These are phyloP conservation scores for Calyptommatus sinebrachiatus DNA, from an alignment of 2,113 vertebrate species.

Conservation along the genomic window DNA sequence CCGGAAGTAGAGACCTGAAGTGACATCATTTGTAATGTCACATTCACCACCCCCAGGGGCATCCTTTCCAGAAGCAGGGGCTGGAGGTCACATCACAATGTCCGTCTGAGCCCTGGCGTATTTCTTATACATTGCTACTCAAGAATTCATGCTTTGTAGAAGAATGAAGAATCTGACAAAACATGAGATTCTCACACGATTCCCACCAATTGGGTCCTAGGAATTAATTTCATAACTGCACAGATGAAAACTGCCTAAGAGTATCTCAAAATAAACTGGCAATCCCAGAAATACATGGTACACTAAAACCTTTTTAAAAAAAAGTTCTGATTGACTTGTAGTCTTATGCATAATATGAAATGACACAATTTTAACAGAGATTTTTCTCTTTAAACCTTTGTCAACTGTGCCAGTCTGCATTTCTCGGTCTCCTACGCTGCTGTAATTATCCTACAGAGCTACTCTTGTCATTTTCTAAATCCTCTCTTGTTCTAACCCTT, in stretches of 20 bases:
- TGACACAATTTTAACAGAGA: neutral
- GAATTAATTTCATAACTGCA: too few species aligned
- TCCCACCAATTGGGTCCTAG: neutral
- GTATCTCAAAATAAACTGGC: neutral
- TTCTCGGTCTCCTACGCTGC: neutral
- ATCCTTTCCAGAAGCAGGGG: too few species aligned
- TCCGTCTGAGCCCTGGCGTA: too few species aligned
- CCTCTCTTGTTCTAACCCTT: conserved; percentile 1
- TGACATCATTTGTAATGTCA: too few species aligned
- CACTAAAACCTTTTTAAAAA: neutral
- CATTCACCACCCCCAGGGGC: too few species aligned
- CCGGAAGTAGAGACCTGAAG: too few species aligned
- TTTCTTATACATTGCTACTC: too few species aligned
- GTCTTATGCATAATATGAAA: neutral
- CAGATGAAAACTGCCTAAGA: neutral
- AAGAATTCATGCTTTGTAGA: too few species aligned
- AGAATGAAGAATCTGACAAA: too few species aligned
- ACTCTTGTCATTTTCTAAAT: neutral
- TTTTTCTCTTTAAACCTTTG: neutral
- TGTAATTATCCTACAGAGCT: neutral
- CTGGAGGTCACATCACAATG: too few species aligned
- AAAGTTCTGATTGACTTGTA: neutral
- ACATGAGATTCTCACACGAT: too few species aligned
- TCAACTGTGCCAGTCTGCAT: neutral
- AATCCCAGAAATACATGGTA: too few species aligned